Conservation (phyloP, 1,140 invertebrate species). For the Charaxes varanes region DNA sequence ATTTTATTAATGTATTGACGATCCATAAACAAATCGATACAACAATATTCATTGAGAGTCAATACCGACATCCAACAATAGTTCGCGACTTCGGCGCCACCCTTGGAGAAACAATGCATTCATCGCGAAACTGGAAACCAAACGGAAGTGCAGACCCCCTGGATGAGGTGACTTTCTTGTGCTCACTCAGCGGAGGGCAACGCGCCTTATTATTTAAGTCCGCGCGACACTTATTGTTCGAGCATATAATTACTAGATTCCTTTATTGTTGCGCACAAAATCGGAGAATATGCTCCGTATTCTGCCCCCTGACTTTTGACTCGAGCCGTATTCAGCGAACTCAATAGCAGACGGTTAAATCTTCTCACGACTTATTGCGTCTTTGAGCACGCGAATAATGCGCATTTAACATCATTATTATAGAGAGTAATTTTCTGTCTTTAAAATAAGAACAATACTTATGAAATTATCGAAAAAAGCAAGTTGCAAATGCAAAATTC, state of each 20-base stretch:
- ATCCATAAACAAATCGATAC: constrained; percentile 10
- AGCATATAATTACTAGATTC: constrained; percentile 62
- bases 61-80: constrained; percentile 9
- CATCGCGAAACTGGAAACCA: constrained; percentile 50
- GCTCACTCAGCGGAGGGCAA: constrained; percentile 53
- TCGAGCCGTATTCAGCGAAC: constrained; percentile 44
- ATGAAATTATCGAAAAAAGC: neutral
- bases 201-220: constrained; percentile 40
- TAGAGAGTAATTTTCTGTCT: no score
- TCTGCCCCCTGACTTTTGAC: constrained; percentile 62
- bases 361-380: constrained; percentile 58
- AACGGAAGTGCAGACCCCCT: constrained; percentile 65
- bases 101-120: constrained; percentile 43
- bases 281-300: constrained; percentile 67
- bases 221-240: constrained; percentile 55
- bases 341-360: constrained; percentile 64
- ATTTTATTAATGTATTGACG: neutral
- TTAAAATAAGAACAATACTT: no score
- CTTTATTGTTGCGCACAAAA: constrained; percentile 61
- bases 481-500: neutral
- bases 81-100: constrained; percentile 25
- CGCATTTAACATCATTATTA: no score
- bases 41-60: constrained; percentile 6
- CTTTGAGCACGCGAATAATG: constrained; percentile 7
- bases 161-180: constrained; percentile 59